Evolutionary conservation across 2,113 vertebrate genomes (phyloP), one percentile per base, ranked within the genome.

Genomic region (Mirounga angustirostris): DNA sequence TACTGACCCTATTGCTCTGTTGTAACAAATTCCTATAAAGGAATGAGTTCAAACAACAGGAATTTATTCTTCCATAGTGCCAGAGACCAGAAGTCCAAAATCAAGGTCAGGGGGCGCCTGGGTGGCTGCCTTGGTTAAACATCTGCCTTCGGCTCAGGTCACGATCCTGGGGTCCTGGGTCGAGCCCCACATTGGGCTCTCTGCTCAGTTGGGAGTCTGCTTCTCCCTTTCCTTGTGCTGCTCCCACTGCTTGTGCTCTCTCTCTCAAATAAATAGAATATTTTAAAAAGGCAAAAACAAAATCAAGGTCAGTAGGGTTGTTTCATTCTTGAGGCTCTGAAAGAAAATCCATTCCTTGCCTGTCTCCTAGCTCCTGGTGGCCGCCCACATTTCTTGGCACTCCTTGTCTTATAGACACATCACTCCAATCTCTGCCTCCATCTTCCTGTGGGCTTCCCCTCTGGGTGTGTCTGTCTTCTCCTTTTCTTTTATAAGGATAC

Each of bases 391-490:
- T 78, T 63, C 80, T 69, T 50, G 59, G 19, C 24, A 71, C 56
- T 24, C 16, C 3, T 24, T 54, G 33, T 8, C 22, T 18, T 33
- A 16, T 14, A 50, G 15, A 73, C 5, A 40, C 43, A 30, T 86
- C 33, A n/a, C 22, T 18, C 18, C 12, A 26, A 7, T 67, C 63
- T 91, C 74, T 56, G 56, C 63, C 63, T 80, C 3, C 2, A 2
- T 46, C 50, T 80, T 56, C 69, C 33, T 14, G 0, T 52, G 10
- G 12, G 7, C 22, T 71, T 54, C 84, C 61, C 40, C 15, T 79
- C 59, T 56, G 54, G 59, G 30, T 54, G 24, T 65, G 59, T 86
- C 74, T 91, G n/a, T 78, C 65, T 90, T 87, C 82, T 96, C n/a
- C 50, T 93, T 87, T 90, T 89, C 73, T 82, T 86, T 46, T 56